Evolutionary conservation across 1,140 invertebrate genomes (phyloP), one percentile per base, ranked within the genome.

Genomic region (Eriosoma lanigerum): DNA sequence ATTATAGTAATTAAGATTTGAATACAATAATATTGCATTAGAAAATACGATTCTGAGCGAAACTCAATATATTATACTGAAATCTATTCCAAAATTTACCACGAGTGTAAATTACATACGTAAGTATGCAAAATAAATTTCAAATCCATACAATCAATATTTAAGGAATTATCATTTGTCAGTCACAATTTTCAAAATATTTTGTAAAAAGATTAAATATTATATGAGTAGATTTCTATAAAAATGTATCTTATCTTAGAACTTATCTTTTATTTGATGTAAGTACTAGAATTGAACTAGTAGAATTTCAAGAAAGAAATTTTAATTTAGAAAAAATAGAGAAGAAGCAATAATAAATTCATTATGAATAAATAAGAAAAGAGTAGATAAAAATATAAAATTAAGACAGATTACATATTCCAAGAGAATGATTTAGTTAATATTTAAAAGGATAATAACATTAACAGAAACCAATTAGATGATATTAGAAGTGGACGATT

Each of bases 371-470:
- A 60, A 60, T 5, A 64, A 64, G 17, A 38, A 19, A 64, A 38
- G 60, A 38, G 60, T 64, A 8, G 60, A 64, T 64, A 64, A 38
- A 19, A 38, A n/a, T n/a, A n/a, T n/a, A n/a, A n/a, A n/a, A n/a
- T 15, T 1, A 38, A n/a, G 1, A 64, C 15, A 64, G 60, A 64
- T 9, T 9, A 64, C 17, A 38, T 9, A n/a, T 64, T 64, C 19
- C 29, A 64, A n/a, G 60, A 64, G 17, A 64, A 64, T 32, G 17
- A 38, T 32, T 10, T 64, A 10, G 17, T 64, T 9, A 32, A 64
- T 1, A 29, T 60, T 19, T 19, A 64, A n/a, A 64, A 38, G 13
- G 29, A n/a, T 9, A 64, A 64, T 29, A 64, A 64, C 19, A n/a
- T 38, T 0, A 64, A 64, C 9, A 19, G 58, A n/a, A 64, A 64